Evolutionary conservation across 2,888 invertebrate genomes (phyloP).

Genomic region (Tachina fera): DNA sequence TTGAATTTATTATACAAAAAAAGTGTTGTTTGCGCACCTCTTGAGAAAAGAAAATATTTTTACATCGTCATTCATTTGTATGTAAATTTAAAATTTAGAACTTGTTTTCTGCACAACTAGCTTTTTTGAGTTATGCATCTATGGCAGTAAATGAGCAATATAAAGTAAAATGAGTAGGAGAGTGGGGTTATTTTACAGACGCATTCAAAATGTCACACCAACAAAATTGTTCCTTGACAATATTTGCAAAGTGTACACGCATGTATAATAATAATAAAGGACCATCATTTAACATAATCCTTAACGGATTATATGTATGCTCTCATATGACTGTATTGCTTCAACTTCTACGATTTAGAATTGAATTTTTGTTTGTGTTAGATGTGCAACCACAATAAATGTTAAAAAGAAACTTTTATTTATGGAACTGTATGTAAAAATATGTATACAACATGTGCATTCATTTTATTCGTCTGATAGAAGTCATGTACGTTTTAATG

Average conservation of each 20-base stretch:
- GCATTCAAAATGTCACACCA: too few species aligned
- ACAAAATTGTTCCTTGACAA: constrained; percentile 9
- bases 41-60: too few species aligned
- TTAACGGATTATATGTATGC: constrained; percentile 74
- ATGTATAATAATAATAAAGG: constrained; percentile 69
- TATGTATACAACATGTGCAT: background rate
- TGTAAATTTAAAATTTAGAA: too few species aligned
- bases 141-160: too few species aligned
- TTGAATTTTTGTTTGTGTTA: background rate
- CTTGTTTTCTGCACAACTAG: too few species aligned
- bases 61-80: too few species aligned
- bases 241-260: constrained; percentile 44
- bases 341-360: background rate
- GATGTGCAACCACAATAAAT: constrained; percentile 29
- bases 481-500: background rate
- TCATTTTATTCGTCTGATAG: background rate
- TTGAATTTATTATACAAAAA: too few species aligned
- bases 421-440: background rate
- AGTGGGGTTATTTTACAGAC: too few species aligned
- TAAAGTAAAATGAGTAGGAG: too few species aligned
- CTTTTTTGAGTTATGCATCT: too few species aligned
- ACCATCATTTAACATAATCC: constrained; percentile 76
- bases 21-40: too few species aligned
- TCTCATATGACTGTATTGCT: constrained; percentile 5
- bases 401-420: background rate